A percentile compares a stretch with the other conserved stretches of the same genome.
Evolutionary conservation across 1,140 invertebrate genomes (phyloP).

Genomic region (Drosophila arizonae): DNA sequence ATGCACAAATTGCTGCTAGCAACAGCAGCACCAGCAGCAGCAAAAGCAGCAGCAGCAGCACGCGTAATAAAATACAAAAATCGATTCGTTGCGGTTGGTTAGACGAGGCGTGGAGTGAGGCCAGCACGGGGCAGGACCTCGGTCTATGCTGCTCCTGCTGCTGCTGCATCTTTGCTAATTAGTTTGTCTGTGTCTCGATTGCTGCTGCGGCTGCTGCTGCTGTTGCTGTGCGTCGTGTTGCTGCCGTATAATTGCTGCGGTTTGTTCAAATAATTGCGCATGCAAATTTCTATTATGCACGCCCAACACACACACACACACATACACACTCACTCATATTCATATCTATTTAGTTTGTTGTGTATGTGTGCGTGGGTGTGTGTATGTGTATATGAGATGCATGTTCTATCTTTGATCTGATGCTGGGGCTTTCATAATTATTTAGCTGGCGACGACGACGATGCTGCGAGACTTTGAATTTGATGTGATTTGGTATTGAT

Average conservation of each 20-base stretch:
- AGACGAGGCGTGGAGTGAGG: background rate
- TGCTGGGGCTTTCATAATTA: constrained; percentile 72
- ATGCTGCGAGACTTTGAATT: constrained; percentile 51
- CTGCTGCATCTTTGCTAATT: constrained; percentile 66
- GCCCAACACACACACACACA: constrained; percentile 22
- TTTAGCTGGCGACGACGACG: constrained; percentile 50
- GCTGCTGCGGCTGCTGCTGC: constrained; percentile 18
- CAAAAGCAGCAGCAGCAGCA: constrained; percentile 42
- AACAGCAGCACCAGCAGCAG: constrained; percentile 21
- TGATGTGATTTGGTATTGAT: constrained; percentile 77
- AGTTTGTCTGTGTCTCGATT: constrained; percentile 59
- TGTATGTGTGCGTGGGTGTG: background rate
- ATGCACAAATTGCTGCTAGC: constrained; percentile 63
- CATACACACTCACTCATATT: background rate
- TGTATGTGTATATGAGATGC: constrained; percentile 48
- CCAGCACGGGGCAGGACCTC: constrained; percentile 18
- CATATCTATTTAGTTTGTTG: constrained; percentile 13
- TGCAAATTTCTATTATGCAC: constrained; percentile 78
- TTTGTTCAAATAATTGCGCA: constrained; percentile 81
- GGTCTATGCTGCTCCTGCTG: background rate
- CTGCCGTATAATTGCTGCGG: constrained; percentile 75
- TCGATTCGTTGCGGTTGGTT: constrained; percentile 68
- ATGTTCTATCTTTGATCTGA: constrained; percentile 78
- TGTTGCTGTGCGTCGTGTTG: constrained; percentile 54
- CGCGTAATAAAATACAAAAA: constrained; percentile 72